A percentile compares a stretch with the other conserved stretches of the same genome.
These are phyloP conservation scores for Centropristis striata DNA, from an alignment of 2,113 vertebrate genomes.

Conservation along the genomic window DNA sequence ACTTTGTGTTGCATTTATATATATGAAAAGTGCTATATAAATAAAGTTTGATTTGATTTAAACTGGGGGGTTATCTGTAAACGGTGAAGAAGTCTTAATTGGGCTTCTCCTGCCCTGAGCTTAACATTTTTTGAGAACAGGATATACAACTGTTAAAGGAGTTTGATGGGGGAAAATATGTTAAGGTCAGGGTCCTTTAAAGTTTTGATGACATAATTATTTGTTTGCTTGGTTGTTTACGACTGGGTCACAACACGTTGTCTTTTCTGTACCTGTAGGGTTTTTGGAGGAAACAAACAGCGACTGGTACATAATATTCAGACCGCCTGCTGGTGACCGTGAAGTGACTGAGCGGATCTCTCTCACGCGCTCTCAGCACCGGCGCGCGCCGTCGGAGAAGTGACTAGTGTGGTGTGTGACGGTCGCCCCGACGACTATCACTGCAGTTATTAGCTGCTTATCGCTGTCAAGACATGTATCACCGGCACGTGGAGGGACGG, in stretches of 20 bases:
- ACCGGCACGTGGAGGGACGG: neutral
- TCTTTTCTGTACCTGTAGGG: neutral
- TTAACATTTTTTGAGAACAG: neutral
- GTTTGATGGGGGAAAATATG: too few relatives aligned
- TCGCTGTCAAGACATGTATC: neutral
- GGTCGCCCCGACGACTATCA: neutral
- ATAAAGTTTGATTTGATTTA: too few relatives aligned
- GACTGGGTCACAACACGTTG: neutral
- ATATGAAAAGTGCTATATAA: too few relatives aligned
- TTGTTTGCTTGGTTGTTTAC: too few relatives aligned
- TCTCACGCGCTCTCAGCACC: conserved; percentile 26
- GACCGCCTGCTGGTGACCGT: neutral
- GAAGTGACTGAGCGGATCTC: conserved; percentile 28
- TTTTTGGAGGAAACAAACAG: neutral
- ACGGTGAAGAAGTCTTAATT: too few relatives aligned
- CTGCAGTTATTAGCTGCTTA: neutral
- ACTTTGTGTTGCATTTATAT: too few relatives aligned
- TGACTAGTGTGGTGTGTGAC: neutral
- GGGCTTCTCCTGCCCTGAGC: too few relatives aligned
- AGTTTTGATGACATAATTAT: too few relatives aligned
- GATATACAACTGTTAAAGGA: neutral
- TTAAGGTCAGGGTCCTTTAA: too few relatives aligned
- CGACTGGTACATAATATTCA: neutral
- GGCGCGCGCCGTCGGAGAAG: conserved; percentile 15
- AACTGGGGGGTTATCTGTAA: too few relatives aligned